Evolutionary conservation across 2,113 vertebrate species (phyloP), one percentile per base, ranked within the genome.

Genomic region (Eulemur macaco): DNA sequence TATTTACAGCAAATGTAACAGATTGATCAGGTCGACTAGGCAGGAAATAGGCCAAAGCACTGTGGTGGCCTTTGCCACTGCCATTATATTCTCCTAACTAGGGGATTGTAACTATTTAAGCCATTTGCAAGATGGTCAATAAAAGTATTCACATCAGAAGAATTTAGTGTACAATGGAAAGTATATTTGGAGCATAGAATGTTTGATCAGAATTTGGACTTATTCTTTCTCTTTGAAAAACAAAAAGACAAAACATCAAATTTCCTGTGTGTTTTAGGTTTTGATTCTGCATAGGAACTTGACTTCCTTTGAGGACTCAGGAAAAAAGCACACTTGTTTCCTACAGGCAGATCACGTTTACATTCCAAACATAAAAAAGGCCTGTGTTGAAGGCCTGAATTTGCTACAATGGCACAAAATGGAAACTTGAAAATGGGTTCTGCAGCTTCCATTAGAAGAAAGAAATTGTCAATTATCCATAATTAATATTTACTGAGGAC

Each of bases 401-500:
- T 45, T 54, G 23, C 58, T 47, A 0, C n/a, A 14, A 6, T 21
- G 9, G 89, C 54, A 87, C 0, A 29, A 71, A 84, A 80, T 4
- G 29, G 47, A 45, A 86, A 71, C 69, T 42, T 37, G 76, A 87
- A 47, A 50, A 31, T 39, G 3, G 60, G 4, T 52, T 76, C 69
- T 85, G 29, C 13, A 78, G 71, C 56, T 94, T 94, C 86, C 56
- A 39, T 93, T 89, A 91, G 88, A 88, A 91, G 80, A 87, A 81
- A 78, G 18, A 21, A 89, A 85, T 86, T 50, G 86, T 89, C 93
- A 95, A 85, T 97, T 93, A 95, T 52, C 52, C 45, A 39, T 68
- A 96, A 97, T 97, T 97, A 97, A 94, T 97, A 97, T 97, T 97
- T 97, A 86, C 89, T 73, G 82, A 86, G 23, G 52, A 29, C 74